These are phyloP conservation scores for Slavum lentiscoides DNA, from an alignment of 2,888 invertebrate species.

Conservation along the genomic window DNA sequence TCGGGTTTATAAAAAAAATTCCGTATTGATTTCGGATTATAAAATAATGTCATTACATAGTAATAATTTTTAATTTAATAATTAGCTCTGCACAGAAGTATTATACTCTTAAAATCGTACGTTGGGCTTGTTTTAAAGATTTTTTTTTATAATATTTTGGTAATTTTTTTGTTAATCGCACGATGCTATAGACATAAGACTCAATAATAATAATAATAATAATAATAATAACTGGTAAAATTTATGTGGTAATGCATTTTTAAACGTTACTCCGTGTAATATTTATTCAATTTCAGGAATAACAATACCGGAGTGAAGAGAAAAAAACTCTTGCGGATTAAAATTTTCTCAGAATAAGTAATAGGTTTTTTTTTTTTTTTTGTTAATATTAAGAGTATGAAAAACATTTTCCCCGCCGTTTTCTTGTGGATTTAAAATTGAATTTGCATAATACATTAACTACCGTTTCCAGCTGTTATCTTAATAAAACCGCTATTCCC, in stretches of 20 bases:
- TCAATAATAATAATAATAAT: neutral
- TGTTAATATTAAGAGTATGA: constrained; percentile 33
- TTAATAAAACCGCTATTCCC: constrained; percentile 29
- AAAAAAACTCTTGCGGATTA: constrained; percentile 15
- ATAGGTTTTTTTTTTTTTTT: neutral
- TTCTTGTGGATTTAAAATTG: constrained; percentile 41
- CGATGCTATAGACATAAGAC: neutral
- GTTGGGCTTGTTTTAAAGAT: neutral
- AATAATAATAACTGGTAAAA: neutral
- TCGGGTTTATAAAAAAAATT: neutral
- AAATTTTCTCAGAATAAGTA: constrained; percentile 32
- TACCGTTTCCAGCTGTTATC: constrained; percentile 44
- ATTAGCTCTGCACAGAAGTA: neutral
- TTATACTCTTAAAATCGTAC: neutral
- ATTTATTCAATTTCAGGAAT: constrained; percentile 26
- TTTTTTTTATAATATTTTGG: neutral
- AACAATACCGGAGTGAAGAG: constrained; percentile 4
- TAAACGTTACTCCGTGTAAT: neutral
- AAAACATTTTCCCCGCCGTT: constrained; percentile 16
- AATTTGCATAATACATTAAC: constrained; percentile 49
- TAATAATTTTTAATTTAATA: neutral
- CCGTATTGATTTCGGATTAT: neutral
- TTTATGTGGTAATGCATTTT: constrained; percentile 19
- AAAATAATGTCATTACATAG: neutral
- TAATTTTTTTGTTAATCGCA: neutral